Conservation (phyloP, 2,888 invertebrate species). For the Sarcophaga variegata region DNA sequence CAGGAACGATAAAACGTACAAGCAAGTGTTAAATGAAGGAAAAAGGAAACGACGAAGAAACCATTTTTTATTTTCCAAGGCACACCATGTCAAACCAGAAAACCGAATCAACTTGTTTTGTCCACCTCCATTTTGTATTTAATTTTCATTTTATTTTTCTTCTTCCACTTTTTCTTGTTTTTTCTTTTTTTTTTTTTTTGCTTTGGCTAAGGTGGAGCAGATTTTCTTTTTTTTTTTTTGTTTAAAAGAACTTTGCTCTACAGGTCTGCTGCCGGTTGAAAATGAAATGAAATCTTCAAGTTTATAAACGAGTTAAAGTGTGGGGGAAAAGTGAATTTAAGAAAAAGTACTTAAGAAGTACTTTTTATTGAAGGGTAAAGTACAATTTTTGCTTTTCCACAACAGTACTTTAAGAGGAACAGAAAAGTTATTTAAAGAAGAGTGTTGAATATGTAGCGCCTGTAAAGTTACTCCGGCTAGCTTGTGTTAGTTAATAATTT, state of each 20-base stretch:
- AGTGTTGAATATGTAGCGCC: too few relatives aligned
- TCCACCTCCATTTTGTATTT: conserved; percentile 28
- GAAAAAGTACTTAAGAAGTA: background rate
- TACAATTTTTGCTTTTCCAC: too few relatives aligned
- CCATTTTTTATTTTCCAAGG: conserved; percentile 29
- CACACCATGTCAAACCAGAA: conserved; percentile 36
- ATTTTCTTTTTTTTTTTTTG: background rate
- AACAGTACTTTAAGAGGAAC: too few relatives aligned
- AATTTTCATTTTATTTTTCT: conserved; percentile 9
- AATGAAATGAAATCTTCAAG: background rate
- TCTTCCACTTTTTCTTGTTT: background rate
- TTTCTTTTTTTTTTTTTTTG: background rate
- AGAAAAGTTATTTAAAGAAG: too few relatives aligned
- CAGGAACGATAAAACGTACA: background rate
- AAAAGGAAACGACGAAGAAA: conserved; percentile 6
- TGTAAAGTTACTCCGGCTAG: too few relatives aligned
- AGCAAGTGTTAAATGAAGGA: background rate
- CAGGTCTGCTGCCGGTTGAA: background rate
- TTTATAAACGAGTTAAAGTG: background rate
- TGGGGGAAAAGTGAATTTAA: background rate
- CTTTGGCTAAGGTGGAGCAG: background rate
- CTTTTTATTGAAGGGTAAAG: too few relatives aligned
- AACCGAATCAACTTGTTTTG: conserved; percentile 52
- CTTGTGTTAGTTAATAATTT: too few relatives aligned
- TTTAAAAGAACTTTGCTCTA: background rate